Percentiles rank a stretch among this genome's conserved stretches.
Conservation (phyloP, 2,888 invertebrate genomes). For the Ditylenchus weischeri region DNA sequence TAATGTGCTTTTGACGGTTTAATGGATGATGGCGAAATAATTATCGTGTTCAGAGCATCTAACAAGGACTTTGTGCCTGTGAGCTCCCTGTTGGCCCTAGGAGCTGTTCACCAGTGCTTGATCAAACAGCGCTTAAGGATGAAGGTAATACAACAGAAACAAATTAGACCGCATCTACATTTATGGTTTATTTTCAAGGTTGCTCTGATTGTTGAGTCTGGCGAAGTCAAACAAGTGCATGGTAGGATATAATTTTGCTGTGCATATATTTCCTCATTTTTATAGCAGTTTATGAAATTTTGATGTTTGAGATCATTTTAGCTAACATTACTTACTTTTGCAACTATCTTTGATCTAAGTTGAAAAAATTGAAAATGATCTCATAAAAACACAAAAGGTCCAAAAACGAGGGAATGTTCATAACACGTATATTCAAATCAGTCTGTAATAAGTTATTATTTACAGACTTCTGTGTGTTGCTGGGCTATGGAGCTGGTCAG, state of each 20-base stretch:
- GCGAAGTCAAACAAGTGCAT: conserved; percentile 77
- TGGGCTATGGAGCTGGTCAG: conserved; percentile 81
- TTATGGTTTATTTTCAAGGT: conserved; percentile 33
- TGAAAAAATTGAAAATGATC: too few species aligned
- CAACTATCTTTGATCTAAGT: too few species aligned
- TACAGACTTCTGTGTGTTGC: conserved; percentile 81
- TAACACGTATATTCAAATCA: background rate
- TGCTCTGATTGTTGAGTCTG: conserved; percentile 88
- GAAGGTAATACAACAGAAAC: conserved; percentile 65
- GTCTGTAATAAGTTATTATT: background rate
- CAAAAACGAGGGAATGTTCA: background rate
- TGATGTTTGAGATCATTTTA: too few species aligned
- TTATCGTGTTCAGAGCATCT: conserved; percentile 14
- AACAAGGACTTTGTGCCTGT: conserved; percentile 60
- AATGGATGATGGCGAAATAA: too few species aligned
- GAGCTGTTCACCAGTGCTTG: conserved; percentile 89
- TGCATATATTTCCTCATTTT: too few species aligned
- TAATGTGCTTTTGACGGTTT: conserved; percentile 46
- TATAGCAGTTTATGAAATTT: too few species aligned
- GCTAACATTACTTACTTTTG: too few species aligned
- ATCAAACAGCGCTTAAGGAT: conserved; percentile 90
- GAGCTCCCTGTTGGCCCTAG: conserved; percentile 78
- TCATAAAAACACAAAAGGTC: too few species aligned
- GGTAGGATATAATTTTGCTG: too few species aligned
- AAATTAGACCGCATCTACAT: conserved; percentile 7